phyloP scores from a whole-genome alignment of 2,888 invertebrate genomes.

The Nysson spinosus region DNA sequence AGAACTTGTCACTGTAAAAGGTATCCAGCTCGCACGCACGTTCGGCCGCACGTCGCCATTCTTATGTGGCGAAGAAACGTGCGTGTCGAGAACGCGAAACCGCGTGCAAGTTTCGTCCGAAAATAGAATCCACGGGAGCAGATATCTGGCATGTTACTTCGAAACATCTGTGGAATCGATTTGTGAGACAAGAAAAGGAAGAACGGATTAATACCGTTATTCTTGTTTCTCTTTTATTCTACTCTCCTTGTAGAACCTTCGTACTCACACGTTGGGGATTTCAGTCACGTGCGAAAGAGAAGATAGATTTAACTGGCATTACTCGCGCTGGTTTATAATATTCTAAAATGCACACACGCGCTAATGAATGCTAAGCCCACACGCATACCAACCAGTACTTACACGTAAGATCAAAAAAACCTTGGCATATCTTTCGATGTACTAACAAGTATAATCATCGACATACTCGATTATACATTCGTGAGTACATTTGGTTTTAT shows the following conservation, averaged over 20 bases:
- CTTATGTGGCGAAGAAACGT: slow-evolving; percentile 15
- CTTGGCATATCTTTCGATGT: too few relatives aligned
- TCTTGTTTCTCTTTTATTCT: neutral
- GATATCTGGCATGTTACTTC: slow-evolving; percentile 34
- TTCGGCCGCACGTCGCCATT: neutral
- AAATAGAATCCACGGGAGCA: slow-evolving; percentile 39
- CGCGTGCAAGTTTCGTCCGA: slow-evolving; percentile 27
- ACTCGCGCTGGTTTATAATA: too few relatives aligned
- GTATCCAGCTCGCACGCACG: too few relatives aligned
- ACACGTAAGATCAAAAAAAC: too few relatives aligned
- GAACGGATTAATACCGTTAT: slow-evolving; percentile 10
- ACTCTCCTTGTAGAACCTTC: neutral
- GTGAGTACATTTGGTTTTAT: neutral
- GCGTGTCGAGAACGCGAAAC: slow-evolving; percentile 7
- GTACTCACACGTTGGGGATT: too few relatives aligned
- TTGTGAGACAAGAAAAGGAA: slow-evolving; percentile 9
- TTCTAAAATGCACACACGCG: too few relatives aligned
- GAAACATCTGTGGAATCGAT: slow-evolving; percentile 47
- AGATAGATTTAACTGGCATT: too few relatives aligned
- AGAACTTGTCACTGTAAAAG: too few relatives aligned
- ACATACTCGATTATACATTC: slow-evolving; percentile 9
- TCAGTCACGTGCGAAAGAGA: too few relatives aligned
- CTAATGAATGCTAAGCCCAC: too few relatives aligned
- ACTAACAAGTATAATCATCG: too few relatives aligned
- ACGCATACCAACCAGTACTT: too few relatives aligned